Evolutionary conservation across 2,113 vertebrate genomes (phyloP), one percentile per base, ranked within the genome.

Genomic region (Mastomys coucha): DNA sequence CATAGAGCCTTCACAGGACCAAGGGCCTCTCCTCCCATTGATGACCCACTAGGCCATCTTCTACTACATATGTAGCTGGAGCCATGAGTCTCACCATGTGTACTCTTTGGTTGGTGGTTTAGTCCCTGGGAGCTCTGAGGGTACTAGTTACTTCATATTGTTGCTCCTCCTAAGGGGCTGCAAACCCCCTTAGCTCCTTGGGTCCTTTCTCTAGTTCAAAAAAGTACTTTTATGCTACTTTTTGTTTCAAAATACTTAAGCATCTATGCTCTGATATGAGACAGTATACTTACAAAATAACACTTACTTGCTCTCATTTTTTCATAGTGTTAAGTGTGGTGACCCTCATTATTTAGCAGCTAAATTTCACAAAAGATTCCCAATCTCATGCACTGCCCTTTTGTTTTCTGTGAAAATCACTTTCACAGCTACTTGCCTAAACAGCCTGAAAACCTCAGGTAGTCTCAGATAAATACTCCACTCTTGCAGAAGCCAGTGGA

Each of bases 381-480:
- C 6, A 69, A 22, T 42, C 20, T 72, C n/a, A 19, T 8, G 19
- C 12, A 72, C 36, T 72, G 70, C 36, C 2, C 77, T 19, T 65
- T 77, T 92, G 39, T 39, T 93, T 96, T 86, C 65, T 75, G 26
- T 49, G 60, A 60, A 72, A 82, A 78, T 69, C 72, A 49, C 80
- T 80, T 81, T 33, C 20, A 26, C 49, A 69, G 75, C n/a, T 65
- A 73, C 60, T 93, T 95, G 65, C 14, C 8, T 84, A 63, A 84
- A 53, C 3, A 94, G 13, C 17, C 51, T 73, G 31, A 51, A 26
- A 75, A 92, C 51, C 51, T 92, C 72, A 90, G 31, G 82, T 31
- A 76, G 39, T 73, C 49, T 51, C 58, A 82, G 36, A 78, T 90
- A 95, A 95, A 80, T 28, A 92, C n/a, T 92, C 70, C 36, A 91